These are phyloP conservation scores for Oreochromis tanganicae DNA, from an alignment of 2,113 vertebrate genomes.

Conservation along the genomic window DNA sequence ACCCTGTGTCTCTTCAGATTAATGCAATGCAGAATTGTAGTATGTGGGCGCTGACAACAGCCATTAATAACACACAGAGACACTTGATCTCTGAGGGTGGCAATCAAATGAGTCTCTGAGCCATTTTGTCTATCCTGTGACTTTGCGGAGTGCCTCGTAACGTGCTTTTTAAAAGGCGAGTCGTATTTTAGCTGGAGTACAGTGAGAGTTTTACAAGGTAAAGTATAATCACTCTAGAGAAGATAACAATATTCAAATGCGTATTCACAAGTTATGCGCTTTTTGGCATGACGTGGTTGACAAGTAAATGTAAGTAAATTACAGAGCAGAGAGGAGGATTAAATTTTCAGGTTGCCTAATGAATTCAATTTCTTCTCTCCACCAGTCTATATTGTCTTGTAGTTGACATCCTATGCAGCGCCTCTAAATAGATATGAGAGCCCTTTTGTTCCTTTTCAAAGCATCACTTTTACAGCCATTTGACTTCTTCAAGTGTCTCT, in stretches of 20 bases:
- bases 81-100: constrained; percentile 52
- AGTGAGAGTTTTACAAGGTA: constrained; percentile 40
- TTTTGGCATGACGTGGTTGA: constrained; percentile 31
- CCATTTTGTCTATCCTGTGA: constrained; percentile 24
- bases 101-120: constrained; percentile 48
- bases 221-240: constrained; percentile 22
- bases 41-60: constrained; percentile 50
- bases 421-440: background rate
- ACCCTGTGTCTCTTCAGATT: constrained; percentile 63
- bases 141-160: constrained; percentile 47
- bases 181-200: constrained; percentile 44
- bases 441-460: background rate
- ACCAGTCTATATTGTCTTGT: background rate
- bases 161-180: constrained; percentile 39
- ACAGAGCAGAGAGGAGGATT: background rate
- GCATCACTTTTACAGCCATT: background rate
- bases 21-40: constrained; percentile 50
- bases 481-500: background rate
- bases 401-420: background rate
- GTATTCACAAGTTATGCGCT: constrained; percentile 34
- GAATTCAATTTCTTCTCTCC: background rate
- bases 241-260: constrained; percentile 40
- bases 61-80: constrained; percentile 62
- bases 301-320: constrained; percentile 52
- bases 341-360: constrained; percentile 23